A percentile compares a stretch with the other conserved stretches of the same genome.
Evolutionary conservation across 2,888 invertebrate species (phyloP).

Genomic region (Lumbricus terrestris): DNA sequence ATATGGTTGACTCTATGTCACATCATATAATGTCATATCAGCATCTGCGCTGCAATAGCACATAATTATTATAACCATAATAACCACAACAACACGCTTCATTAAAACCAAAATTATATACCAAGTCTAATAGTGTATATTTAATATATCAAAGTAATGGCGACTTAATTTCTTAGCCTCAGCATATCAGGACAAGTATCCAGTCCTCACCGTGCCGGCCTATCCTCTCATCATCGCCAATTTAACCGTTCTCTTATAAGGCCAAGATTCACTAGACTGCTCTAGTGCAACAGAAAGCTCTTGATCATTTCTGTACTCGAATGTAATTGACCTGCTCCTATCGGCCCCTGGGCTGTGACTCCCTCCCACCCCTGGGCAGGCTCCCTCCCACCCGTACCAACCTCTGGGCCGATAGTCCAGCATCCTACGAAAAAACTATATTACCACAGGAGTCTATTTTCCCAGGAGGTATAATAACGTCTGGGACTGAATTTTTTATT

Average conservation of each 20-base stretch:
- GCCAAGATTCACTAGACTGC: not conserved
- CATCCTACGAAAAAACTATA: not conserved
- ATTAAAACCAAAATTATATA: no score
- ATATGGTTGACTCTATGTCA: no score
- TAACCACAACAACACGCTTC: no score
- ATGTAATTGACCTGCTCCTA: not conserved
- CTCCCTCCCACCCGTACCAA: no score
- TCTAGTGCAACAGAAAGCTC: not conserved
- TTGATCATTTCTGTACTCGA: not conserved
- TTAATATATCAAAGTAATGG: not conserved
- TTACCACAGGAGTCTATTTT: not conserved
- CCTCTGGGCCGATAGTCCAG: not conserved
- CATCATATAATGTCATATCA: no score
- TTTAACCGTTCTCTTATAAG: not conserved
- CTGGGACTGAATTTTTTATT: not conserved
- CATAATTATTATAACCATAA: no score
- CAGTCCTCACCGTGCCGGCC: not conserved
- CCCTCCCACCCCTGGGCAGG: no score
- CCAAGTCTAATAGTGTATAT: no score
- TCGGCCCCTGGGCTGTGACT: no score
- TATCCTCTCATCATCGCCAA: not conserved
- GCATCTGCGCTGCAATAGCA: no score
- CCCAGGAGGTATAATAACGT: not conserved
- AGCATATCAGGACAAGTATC: not conserved
- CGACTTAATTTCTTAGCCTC: not conserved